A percentile compares a stretch with the other conserved stretches of the same genome.
Conservation (phyloP, 2,888 invertebrate species). For the Campoletis raptor region DNA sequence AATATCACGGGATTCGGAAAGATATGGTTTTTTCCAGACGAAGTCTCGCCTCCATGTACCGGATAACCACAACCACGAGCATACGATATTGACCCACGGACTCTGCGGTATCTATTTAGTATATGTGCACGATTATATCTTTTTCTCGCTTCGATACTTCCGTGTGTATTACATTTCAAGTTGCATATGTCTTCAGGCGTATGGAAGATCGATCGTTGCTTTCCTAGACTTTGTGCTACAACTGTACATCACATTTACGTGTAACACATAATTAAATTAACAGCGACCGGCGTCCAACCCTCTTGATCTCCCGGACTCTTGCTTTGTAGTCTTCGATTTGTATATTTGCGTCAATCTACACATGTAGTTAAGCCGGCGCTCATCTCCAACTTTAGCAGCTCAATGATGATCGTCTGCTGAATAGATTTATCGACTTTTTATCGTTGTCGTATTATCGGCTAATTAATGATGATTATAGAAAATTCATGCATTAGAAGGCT, state of each 20-base stretch:
- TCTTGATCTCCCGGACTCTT: background rate
- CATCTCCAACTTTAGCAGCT: background rate
- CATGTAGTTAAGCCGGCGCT: background rate
- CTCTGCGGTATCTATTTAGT: slow-evolving; percentile 27
- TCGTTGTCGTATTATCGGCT: background rate
- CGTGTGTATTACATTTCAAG: slow-evolving; percentile 39
- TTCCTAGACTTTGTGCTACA: slow-evolving; percentile 27
- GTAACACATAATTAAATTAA: slow-evolving; percentile 56
- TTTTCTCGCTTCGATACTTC: slow-evolving; percentile 31
- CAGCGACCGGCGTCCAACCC: slow-evolving; percentile 18
- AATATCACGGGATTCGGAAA: slow-evolving; percentile 54
- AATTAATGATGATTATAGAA: no score
- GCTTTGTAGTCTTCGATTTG: background rate
- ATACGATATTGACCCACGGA: slow-evolving; percentile 52
- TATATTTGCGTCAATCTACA: background rate
- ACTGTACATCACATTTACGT: slow-evolving; percentile 21
- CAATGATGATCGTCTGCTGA: background rate
- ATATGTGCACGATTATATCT: background rate
- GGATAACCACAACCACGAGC: slow-evolving; percentile 60
- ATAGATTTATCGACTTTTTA: background rate
- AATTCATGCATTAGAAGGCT: background rate
- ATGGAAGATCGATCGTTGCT: slow-evolving; percentile 55
- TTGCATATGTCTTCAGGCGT: background rate
- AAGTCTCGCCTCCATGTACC: slow-evolving; percentile 20
- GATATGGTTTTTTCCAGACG: slow-evolving; percentile 63